These are phyloP conservation scores for Sapajus apella DNA, from an alignment of 2,113 vertebrate species.

Conservation along the genomic window DNA sequence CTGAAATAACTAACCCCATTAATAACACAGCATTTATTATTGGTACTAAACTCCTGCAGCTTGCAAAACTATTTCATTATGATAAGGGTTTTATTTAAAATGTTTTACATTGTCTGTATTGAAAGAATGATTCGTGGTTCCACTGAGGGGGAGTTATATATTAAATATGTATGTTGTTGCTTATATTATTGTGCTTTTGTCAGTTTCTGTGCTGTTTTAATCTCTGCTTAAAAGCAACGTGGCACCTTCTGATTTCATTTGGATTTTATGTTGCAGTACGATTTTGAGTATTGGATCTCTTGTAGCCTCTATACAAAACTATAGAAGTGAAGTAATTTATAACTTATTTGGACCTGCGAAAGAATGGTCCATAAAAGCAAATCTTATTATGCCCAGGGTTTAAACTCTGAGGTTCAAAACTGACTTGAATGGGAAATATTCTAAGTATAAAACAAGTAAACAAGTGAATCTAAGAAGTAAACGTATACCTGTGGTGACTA, in stretches of 20 bases:
- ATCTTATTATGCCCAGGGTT: background rate
- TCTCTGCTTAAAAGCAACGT: background rate
- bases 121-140: constrained; percentile 37
- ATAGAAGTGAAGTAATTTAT: background rate
- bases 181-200: constrained; percentile 16
- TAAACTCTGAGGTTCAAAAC: constrained; percentile 47
- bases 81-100: constrained; percentile 52
- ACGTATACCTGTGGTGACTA: background rate
- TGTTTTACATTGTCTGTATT: background rate
- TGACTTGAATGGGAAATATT: background rate
- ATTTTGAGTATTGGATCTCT: background rate
- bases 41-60: constrained; percentile 43
- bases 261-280: background rate
- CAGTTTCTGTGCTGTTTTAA: constrained; percentile 14
- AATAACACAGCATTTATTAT: constrained; percentile 40
- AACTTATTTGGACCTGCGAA: background rate
- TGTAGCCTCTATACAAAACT: background rate
- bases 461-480: constrained; percentile 25
- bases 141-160: background rate
- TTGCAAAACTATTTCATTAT: constrained; percentile 73
- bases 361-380: background rate
- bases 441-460: background rate
- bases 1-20: constrained; percentile 76
- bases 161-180: background rate
- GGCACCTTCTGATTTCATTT: background rate